Base-by-base conservation (phyloP, 2,113 vertebrate genomes). In the Gambusia affinis region DNA sequence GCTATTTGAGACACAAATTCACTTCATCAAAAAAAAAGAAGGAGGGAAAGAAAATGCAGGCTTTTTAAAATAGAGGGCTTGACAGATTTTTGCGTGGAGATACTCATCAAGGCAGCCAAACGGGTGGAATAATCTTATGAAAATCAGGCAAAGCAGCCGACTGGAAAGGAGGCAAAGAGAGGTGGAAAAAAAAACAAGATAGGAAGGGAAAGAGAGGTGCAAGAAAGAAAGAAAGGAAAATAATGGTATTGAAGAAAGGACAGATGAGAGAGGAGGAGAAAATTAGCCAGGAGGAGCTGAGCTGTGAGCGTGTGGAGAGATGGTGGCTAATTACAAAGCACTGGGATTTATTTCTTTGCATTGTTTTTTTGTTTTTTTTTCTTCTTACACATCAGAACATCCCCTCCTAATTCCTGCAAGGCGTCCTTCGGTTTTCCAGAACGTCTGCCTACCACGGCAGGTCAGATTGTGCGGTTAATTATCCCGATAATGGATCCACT, bases 1-100 rank as follows among this genome's bases (percentile, higher is more conserved):
- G 88, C 87, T 91, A 92, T 93, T 93, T 88, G 76, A 86, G 89
- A 89, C 89, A 86, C 85, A 87, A 79, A 88, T 81, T 80, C 80
- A 80, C 74, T 81, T 79, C 75, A 80, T 64, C 70, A 67, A 57
- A 80, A 7, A 61, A n/a, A 57, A 15, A 30, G 19, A 17, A n/a
- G 33, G 15, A 30, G 15, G 22, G 24, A 30, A 70, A 60, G 57
- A 60, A 57, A 75, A 64, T 83, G 57, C 51, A 8, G 80, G 82
- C 79, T 85, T 90, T 89, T 86, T 81, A 68, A 76, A 86, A 73
- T 83, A 79, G 72, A 70, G 80, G 82, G 69, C 79, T 85, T 89
- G 83, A 90, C 87, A 88, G 87, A 86, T 87, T 90, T 90, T 84
- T 89, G 87, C 75, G 85, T 73, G 79, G 64, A 72, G 80, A 87